Base-by-base conservation (phyloP, 2,113 vertebrate species). In the Odontesthes bonariensis region DNA sequence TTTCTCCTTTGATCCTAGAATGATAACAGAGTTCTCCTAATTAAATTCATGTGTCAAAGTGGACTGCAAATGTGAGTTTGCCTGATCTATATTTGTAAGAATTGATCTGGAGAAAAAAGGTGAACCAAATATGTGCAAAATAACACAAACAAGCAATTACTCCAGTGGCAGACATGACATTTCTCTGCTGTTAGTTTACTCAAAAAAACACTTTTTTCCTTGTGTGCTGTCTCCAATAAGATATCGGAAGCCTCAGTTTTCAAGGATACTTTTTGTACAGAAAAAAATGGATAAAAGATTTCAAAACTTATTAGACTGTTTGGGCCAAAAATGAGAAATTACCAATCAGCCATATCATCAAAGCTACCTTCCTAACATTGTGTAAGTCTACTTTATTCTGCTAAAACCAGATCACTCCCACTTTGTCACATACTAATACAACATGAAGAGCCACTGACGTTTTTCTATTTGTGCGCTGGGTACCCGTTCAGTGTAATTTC, bases 71-170 rank as follows among this genome's bases (percentile, higher is more conserved):
- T 49, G 51, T 27, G 63, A 75, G 73, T 56, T 20, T 0, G 71
- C 60, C 71, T 83, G 73, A 81, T 89, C 84, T 85, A 88, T 86
- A 90, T 85, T 90, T 85, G 83, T 68, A 66, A 64, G 63, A 78
- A 87, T 65, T 87, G 85, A 91, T 86, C 69, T 84, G 77, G 38
- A 65, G 60, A 5, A 55, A 74, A 77, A 56, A 61, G 79, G 79
- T 79, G 74, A 86, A 66, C 47, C 79, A 82, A 87, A 80, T 64
- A 71, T 58, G 52, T 55, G 77, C 58, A 57, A 33, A 60, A 69
- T 42, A 72, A 74, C 69, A 67, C 73, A 88, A 86, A 78, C 85
- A 89, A 82, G 77, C 84, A 85, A 88, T 90, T 88, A 86, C 77
- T 77, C 60, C 27, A 31, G 70, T 56, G 66, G 75, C 82, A 79